Evolutionary conservation across 2,113 vertebrate genomes (phyloP).

Genomic region (Phaethon lepturus): DNA sequence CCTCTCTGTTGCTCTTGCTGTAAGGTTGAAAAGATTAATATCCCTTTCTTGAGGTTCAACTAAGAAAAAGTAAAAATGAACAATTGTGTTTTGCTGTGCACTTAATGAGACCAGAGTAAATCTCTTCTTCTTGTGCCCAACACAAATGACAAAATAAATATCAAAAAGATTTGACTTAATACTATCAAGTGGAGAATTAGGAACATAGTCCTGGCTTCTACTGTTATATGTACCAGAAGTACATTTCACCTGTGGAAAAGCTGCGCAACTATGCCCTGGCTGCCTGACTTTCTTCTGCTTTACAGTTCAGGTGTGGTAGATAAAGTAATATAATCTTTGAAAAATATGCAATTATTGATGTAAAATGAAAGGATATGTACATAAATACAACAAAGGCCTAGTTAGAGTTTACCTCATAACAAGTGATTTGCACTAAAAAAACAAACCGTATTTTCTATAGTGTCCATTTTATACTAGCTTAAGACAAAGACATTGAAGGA

Average conservation of each 20-base stretch:
- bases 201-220: background rate
- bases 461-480: background rate
- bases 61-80: background rate
- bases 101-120: background rate
- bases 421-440: background rate
- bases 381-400: background rate
- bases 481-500: background rate
- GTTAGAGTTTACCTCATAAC: background rate
- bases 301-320: background rate
- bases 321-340: background rate
- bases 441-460: background rate
- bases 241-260: background rate
- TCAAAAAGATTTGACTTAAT: background rate
- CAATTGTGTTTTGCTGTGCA: background rate
- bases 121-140: background rate
- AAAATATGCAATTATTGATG: background rate
- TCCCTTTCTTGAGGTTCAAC: background rate
- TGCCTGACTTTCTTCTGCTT: background rate
- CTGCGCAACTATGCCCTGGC: background rate
- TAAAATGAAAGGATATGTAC: background rate
- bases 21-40: background rate
- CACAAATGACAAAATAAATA: background rate
- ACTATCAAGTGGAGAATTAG: background rate
- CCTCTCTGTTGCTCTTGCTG: background rate
- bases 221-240: background rate